Evolutionary conservation across 92 coral and sea anemone species (phyloP).

Genomic region (Anthopleura xanthogrammica): DNA sequence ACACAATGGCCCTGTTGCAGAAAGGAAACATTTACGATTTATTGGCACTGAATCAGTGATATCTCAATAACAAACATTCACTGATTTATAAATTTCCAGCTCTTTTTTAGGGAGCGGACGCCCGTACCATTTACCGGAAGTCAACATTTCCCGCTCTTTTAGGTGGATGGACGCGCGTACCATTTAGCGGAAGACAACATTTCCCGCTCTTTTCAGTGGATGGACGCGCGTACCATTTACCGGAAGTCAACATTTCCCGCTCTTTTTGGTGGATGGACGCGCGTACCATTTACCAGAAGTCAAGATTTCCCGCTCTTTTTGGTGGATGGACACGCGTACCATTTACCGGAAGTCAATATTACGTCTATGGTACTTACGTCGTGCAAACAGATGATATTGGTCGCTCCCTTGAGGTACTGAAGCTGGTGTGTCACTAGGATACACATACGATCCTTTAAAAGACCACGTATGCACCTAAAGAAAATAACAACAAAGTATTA

Average conservation of each 20-base stretch:
- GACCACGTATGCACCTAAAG: constrained; percentile 79
- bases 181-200: neutral
- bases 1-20: constrained; percentile 65
- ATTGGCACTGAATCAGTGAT: no score
- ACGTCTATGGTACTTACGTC: constrained; percentile 55
- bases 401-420: constrained; percentile 79
- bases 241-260: neutral
- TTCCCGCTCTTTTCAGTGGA: neutral
- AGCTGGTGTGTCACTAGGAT: constrained; percentile 94
- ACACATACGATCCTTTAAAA: constrained; percentile 69
- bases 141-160: neutral
- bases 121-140: neutral
- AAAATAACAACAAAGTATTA: neutral
- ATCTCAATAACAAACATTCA: no score
- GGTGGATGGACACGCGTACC: no score
- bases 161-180: neutral
- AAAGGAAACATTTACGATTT: neutral
- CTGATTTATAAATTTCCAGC: neutral
- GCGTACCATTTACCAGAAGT: neutral
- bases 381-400: constrained; percentile 70
- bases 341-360: no score
- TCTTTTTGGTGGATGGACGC: neutral
- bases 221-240: neutral
- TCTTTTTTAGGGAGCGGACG: neutral
- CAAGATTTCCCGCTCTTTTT: neutral